Conservation (phyloP, 2,797 vertebrate genomes). For the Sylvia borin region DNA sequence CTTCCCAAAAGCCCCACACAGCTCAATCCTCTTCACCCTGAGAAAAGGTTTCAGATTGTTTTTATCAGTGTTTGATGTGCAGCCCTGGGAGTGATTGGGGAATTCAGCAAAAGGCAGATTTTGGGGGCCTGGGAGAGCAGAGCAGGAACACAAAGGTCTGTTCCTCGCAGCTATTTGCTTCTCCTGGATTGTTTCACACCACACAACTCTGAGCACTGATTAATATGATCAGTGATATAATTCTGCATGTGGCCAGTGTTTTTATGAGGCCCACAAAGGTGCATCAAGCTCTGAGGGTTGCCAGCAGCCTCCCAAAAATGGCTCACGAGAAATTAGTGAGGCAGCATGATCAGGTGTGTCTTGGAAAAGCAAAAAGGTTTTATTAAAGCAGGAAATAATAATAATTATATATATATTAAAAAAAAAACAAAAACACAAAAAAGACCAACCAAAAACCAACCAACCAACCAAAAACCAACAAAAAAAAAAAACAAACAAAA, state of each 20-base stretch:
- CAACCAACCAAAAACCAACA: too few relatives aligned
- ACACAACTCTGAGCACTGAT: neutral
- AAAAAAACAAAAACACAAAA: too few relatives aligned
- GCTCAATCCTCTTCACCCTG: neutral
- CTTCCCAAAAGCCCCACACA: neutral
- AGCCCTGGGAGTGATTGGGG: neutral
- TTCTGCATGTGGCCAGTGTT: neutral
- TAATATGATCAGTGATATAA: neutral
- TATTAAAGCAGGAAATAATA: neutral
- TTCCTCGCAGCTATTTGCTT: neutral
- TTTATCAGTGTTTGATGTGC: neutral
- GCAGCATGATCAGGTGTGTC: neutral
- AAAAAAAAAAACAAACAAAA: too few relatives aligned
- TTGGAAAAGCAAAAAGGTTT: neutral
- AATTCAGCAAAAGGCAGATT: neutral
- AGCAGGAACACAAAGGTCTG: neutral
- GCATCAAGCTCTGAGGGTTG: neutral
- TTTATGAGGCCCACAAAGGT: neutral
- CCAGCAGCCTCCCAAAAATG: neutral
- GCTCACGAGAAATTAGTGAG: neutral
- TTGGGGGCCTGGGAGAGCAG: neutral
- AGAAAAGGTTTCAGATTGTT: accelerated
- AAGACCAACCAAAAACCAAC: too few relatives aligned
- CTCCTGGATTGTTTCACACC: neutral
- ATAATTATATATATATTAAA: too few relatives aligned